Conservation (phyloP, 2,113 vertebrate genomes). For the Siniperca knerii region DNA sequence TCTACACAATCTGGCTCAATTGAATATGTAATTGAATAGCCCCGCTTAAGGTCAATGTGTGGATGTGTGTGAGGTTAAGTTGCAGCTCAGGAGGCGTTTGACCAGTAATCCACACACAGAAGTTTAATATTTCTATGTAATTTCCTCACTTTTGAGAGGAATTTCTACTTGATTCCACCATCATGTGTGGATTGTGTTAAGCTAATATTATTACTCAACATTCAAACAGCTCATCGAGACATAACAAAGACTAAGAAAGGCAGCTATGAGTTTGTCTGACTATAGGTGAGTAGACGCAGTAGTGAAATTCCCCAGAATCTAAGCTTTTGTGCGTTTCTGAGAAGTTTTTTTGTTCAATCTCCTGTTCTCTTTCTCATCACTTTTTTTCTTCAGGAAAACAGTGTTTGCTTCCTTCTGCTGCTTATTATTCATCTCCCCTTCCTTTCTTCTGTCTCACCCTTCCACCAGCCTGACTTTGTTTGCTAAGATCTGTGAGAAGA, state of each 20-base stretch:
- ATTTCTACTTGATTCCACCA: not conserved
- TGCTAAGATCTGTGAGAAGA: slow-evolving; percentile 99
- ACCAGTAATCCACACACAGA: not conserved
- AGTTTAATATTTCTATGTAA: not conserved
- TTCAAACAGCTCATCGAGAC: not conserved
- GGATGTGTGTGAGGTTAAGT: not conserved
- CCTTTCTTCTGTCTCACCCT: slow-evolving; percentile 1
- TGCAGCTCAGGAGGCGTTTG: not conserved
- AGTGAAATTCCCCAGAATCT: not conserved
- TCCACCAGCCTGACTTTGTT: slow-evolving; percentile 92
- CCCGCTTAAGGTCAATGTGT: too few species aligned
- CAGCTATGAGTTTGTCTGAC: not conserved
- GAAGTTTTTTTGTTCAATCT: not conserved
- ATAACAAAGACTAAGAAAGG: not conserved
- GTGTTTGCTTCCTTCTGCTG: slow-evolving; percentile 18
- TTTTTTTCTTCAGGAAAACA: not conserved
- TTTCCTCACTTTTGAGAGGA: not conserved
- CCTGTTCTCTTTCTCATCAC: not conserved
- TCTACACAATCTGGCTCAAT: too few species aligned
- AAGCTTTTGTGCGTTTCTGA: not conserved
- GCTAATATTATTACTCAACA: not conserved
- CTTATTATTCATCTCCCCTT: slow-evolving; percentile 25
- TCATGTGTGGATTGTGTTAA: not conserved
- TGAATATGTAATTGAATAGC: too few species aligned
- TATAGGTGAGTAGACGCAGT: not conserved